Percentiles rank a stretch among this genome's conserved stretches.
phyloP scores from a whole-genome alignment of 2,888 invertebrate genomes.

The Malachius bipustulatus region DNA sequence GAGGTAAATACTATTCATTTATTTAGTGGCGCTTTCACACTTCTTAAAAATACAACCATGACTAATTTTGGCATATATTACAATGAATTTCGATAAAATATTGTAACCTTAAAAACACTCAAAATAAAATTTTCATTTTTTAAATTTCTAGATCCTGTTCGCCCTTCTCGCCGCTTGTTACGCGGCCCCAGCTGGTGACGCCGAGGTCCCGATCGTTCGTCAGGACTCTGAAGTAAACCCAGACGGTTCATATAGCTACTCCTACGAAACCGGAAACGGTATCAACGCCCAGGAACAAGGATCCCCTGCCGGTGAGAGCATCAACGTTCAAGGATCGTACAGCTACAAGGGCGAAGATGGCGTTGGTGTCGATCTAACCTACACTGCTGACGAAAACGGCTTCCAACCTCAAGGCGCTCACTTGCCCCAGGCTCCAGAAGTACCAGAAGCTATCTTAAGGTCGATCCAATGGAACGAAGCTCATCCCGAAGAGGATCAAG shows the following conservation, averaged over 20 bases:
- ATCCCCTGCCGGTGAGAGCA: conserved; percentile 37
- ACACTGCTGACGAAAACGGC: conserved; percentile 47
- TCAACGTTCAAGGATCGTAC: conserved; percentile 41
- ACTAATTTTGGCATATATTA: too few species aligned
- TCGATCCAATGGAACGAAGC: conserved; percentile 44
- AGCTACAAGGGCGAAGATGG: conserved; percentile 49
- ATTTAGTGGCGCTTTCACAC: too few species aligned
- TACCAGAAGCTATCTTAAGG: conserved; percentile 45
- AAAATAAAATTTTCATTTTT: too few species aligned
- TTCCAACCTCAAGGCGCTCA: conserved; percentile 45
- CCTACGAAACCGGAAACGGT: conserved; percentile 47
- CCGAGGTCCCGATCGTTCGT: too few species aligned
- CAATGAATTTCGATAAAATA: too few species aligned
- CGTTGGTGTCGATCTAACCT: conserved; percentile 41
- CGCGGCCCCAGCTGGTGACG: too few species aligned
- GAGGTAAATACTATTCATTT: too few species aligned
- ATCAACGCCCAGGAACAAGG: conserved; percentile 42
- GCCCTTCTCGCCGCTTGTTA: too few species aligned
- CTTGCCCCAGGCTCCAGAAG: conserved; percentile 47
- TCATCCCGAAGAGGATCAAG: too few species aligned
- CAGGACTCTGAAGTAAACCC: conserved; percentile 30
- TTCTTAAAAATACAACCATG: too few species aligned
- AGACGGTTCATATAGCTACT: conserved; percentile 30
- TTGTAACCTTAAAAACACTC: too few species aligned
- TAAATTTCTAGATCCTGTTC: too few species aligned